phyloP scores from a whole-genome alignment of 2,113 vertebrate species.

The Oplegnathus fasciatus region DNA sequence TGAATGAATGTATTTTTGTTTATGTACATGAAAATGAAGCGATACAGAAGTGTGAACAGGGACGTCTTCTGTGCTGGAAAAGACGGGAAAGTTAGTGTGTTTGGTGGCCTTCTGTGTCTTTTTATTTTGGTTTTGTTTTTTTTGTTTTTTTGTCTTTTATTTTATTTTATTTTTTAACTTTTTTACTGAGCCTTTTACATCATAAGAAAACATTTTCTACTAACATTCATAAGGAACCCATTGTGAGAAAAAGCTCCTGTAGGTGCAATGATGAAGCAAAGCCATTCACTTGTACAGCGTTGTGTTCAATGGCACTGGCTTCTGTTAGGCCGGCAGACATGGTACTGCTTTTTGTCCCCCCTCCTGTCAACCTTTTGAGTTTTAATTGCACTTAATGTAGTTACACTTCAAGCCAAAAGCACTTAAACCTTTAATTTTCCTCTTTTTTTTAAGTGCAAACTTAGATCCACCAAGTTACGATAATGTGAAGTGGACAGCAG shows the following conservation, averaged over 20 bases:
- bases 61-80: slow-evolving; percentile 73
- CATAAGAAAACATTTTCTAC: slow-evolving; percentile 83
- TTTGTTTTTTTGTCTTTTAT: slow-evolving; percentile 43
- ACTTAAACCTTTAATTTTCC: slow-evolving; percentile 79
- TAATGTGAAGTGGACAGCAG: slow-evolving; percentile 48
- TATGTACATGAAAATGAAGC: slow-evolving; percentile 81
- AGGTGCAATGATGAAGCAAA: slow-evolving; percentile 82
- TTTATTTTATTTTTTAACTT: slow-evolving; percentile 55
- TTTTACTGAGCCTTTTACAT: slow-evolving; percentile 84
- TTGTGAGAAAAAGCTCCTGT: slow-evolving; percentile 71
- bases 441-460: slow-evolving; percentile 60
- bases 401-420: slow-evolving; percentile 84
- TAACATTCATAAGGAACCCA: slow-evolving; percentile 76
- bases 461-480: slow-evolving; percentile 46
- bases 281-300: slow-evolving; percentile 75
- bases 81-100: slow-evolving; percentile 69
- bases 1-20: slow-evolving; percentile 90
- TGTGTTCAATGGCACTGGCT: slow-evolving; percentile 64
- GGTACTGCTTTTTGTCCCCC: slow-evolving; percentile 77
- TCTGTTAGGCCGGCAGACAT: slow-evolving; percentile 75
- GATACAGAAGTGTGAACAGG: slow-evolving; percentile 78
- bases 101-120: slow-evolving; percentile 84
- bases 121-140: slow-evolving; percentile 57
- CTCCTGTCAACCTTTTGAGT: slow-evolving; percentile 65
- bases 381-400: slow-evolving; percentile 86